Conservation (phyloP, 1,140 invertebrate genomes). For the Brachionus calyciflorus region DNA sequence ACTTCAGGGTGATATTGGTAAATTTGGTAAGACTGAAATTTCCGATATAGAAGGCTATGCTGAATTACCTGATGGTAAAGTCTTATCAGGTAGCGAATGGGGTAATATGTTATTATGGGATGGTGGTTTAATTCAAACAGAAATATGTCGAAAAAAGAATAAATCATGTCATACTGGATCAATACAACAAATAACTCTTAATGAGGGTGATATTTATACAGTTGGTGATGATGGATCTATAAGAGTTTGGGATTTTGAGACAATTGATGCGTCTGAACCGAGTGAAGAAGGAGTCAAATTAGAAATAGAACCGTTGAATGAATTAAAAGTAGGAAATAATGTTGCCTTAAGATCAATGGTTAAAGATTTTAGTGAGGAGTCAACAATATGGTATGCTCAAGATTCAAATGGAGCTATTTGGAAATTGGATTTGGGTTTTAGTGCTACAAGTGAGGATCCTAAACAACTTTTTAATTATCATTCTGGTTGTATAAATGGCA, state of each 20-base stretch:
- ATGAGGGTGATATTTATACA: slow-evolving; percentile 66
- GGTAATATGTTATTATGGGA: slow-evolving; percentile 86
- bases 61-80: slow-evolving; percentile 80
- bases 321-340: slow-evolving; percentile 65
- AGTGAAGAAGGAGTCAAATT: slow-evolving; percentile 73
- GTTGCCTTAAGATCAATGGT: slow-evolving; percentile 64
- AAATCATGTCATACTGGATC: slow-evolving; percentile 71
- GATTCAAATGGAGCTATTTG: slow-evolving; percentile 79
- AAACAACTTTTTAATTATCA: slow-evolving; percentile 71
- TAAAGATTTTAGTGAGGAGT: slow-evolving; percentile 60
- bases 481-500: slow-evolving; percentile 70
- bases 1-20: slow-evolving; percentile 75
- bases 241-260: slow-evolving; percentile 78
- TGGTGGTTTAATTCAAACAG: slow-evolving; percentile 76
- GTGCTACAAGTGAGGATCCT: slow-evolving; percentile 62
- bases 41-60: slow-evolving; percentile 79
- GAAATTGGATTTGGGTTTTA: slow-evolving; percentile 72
- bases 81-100: slow-evolving; percentile 78
- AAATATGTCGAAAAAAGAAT: slow-evolving; percentile 69
- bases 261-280: slow-evolving; percentile 75
- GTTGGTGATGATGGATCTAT: slow-evolving; percentile 75
- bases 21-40: slow-evolving; percentile 84
- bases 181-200: slow-evolving; percentile 71
- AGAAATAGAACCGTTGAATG: slow-evolving; percentile 78
- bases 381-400: slow-evolving; percentile 70